Conservation (phyloP, 2,797 vertebrate genomes). For the Microhierax caerulescens region DNA sequence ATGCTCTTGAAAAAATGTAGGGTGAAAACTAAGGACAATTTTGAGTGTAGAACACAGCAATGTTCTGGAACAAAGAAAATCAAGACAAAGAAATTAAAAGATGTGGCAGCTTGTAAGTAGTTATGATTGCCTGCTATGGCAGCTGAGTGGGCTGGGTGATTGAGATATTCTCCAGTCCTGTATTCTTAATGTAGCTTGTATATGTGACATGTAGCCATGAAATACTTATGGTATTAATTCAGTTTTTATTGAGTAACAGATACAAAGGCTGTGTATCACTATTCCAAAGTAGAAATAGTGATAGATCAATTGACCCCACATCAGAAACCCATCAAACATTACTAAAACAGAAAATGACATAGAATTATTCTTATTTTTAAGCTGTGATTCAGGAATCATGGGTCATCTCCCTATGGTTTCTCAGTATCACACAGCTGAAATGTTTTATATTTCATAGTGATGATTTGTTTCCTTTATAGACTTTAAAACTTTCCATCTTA, state of each 20-base stretch:
- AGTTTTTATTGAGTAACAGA: neutral
- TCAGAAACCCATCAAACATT: neutral
- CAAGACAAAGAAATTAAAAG: neutral
- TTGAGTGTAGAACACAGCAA: neutral
- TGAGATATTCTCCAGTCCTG: neutral
- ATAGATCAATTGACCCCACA: neutral
- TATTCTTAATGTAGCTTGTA: neutral
- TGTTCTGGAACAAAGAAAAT: neutral
- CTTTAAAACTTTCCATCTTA: slow-evolving; percentile 46
- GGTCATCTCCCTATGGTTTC: neutral
- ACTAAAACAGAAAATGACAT: neutral
- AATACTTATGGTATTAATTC: neutral
- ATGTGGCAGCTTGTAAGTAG: neutral
- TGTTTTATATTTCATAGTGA: slow-evolving; percentile 48
- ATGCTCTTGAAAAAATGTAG: neutral
- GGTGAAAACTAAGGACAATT: neutral
- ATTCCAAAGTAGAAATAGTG: neutral
- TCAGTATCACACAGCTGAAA: slow-evolving; percentile 34
- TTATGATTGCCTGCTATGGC: neutral
- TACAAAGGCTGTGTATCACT: neutral
- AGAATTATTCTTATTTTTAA: neutral
- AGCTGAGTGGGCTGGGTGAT: neutral
- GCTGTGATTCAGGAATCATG: neutral
- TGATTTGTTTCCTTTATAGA: slow-evolving; percentile 53
- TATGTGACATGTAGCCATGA: accelerated